Evolutionary conservation across 2,113 vertebrate species (phyloP), one percentile per base, ranked within the genome.

Genomic region (Physeter macrocephalus): DNA sequence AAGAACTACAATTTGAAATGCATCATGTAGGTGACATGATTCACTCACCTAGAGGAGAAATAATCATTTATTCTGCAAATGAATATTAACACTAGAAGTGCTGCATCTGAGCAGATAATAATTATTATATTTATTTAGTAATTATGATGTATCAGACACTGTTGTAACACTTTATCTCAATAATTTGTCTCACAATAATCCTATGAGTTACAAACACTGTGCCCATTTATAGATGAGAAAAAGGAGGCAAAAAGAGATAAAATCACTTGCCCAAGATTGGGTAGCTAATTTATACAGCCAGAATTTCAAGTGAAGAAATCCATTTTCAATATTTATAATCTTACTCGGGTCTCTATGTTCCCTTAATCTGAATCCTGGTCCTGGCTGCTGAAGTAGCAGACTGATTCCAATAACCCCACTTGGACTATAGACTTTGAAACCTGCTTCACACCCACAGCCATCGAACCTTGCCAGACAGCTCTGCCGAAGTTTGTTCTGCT

Each of bases 311-410:
- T 52, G 1, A 81, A 34, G 4, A 41, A 31, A 2, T n/a, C 11
- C 9, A 4, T n/a, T 23, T 43, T 59, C 3, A 34, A 2, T 81
- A 5, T 93, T 36, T 69, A 5, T 13, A 49, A 12, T 74, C 17
- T 90, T 83, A 87, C 0, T 64, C 18, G 27, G 5, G 12, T n/a
- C 10, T 78, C 14, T 10, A 0, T 25, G 0, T 3, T 64, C 9
- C 11, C 1, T 52, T 8, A 43, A 17, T 3, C 5, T 41, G 59
- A 80, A 29, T 8, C 23, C 43, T 61, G 31, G 8, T 21, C 3
- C 12, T 84, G 8, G 9, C 10, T 10, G 2, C 14, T 54, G 29
- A 80, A 88, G 29, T 6, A 94, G 13, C 23, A 72, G 29, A 8
- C 0, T 72, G n/a, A n/a, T 12, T 27, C 11, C 25, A 25, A 10